Evolutionary conservation across 2,113 vertebrate genomes (phyloP).

Genomic region (Gymnocephalus cernua): DNA sequence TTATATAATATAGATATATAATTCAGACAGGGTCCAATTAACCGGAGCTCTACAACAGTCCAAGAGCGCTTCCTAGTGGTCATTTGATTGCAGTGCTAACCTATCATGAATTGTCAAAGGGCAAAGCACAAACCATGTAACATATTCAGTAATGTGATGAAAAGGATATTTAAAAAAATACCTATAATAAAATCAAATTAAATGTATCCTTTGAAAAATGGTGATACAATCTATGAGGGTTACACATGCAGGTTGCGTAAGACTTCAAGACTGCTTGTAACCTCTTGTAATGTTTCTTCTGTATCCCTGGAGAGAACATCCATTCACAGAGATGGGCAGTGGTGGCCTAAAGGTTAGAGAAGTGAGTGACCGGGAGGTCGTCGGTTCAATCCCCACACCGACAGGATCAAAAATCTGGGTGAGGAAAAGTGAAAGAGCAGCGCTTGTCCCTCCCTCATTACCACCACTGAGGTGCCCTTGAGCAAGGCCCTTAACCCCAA

Average conservation of each 20-base stretch:
- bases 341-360: no score
- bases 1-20: neutral
- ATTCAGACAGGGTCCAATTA: neutral
- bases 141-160: neutral
- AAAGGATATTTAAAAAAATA: neutral
- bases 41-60: neutral
- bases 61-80: constrained; percentile 35
- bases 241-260: neutral
- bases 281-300: neutral
- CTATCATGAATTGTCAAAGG: neutral
- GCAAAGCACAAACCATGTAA: neutral
- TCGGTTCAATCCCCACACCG: no score
- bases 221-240: neutral
- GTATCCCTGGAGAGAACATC: neutral
- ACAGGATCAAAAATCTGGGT: no score
- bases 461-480: no score
- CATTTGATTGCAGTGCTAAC: neutral
- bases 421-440: no score
- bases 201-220: neutral
- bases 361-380: no score
- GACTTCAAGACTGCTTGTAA: neutral
- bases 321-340: neutral
- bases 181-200: neutral
- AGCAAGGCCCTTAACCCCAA: no score
- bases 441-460: no score